These are phyloP conservation scores for Carapus acus DNA, from an alignment of 2,797 vertebrate species.

Conservation along the genomic window DNA sequence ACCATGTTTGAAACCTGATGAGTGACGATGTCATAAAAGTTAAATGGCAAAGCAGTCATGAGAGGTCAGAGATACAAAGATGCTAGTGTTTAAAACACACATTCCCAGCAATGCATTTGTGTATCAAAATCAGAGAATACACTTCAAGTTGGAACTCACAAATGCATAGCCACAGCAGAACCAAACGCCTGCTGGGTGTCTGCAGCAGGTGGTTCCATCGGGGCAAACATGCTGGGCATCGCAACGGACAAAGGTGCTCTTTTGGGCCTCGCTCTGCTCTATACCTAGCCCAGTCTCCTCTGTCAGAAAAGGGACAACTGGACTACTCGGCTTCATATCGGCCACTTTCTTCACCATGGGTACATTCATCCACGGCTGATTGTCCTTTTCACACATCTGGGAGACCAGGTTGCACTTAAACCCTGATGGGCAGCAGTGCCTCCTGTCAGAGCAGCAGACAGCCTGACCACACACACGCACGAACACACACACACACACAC, in stretches of 20 bases:
- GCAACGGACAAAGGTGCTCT: constrained; percentile 46
- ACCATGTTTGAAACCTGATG: no score
- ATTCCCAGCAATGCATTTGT: no score
- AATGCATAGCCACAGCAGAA: constrained; percentile 48
- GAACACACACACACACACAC: not conserved
- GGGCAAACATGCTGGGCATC: constrained; percentile 43
- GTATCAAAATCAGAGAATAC: not conserved
- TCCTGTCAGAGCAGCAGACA: constrained; percentile 65
- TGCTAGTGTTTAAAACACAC: no score
- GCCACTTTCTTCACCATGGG: constrained; percentile 41
- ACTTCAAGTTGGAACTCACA: constrained; percentile 47
- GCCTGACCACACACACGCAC: constrained; percentile 46
- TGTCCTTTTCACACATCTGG: constrained; percentile 44
- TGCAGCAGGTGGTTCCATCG: constrained; percentile 63
- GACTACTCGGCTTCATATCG: constrained; percentile 4
- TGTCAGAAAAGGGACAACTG: constrained; percentile 9
- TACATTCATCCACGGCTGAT: constrained; percentile 39
- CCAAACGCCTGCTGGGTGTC: constrained; percentile 51
- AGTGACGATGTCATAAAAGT: no score
- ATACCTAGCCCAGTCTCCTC: not conserved
- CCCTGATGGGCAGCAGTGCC: constrained; percentile 66
- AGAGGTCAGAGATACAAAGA: no score
- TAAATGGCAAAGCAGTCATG: no score
- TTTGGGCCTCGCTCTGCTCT: constrained; percentile 1
- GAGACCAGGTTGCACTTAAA: constrained; percentile 47